Evolutionary conservation across 2,888 invertebrate species (phyloP), one percentile per base, ranked within the genome.

Genomic region (Ichneumon xanthorius): DNA sequence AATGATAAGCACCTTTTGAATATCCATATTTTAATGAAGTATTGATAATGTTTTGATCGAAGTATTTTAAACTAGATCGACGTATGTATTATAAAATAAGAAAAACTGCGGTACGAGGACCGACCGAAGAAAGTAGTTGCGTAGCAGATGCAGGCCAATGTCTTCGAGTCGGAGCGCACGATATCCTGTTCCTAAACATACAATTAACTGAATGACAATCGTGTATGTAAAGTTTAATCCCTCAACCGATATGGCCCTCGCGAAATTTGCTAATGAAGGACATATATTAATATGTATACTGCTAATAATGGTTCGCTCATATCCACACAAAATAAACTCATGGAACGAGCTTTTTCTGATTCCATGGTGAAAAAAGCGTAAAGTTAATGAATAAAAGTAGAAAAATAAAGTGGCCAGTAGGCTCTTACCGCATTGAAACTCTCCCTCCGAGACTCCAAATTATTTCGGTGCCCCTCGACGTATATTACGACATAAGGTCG

Each of bases 1-100:
- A 61, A 30, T 61, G 26, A 61, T 4, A 61, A 55, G 11, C 55
- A 30, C 30, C 26, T 61, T 61, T 30, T 16, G 61, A 26, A 26
- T 14, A 9, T 30, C 22, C 61, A 6, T 61, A 14, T 16, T 26
- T 22, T 30, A 3, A 55, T 30, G 14, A 30, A 61, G 7, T 53
- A 7, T n/a, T n/a, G 16, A 22, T 58, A 19, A 22, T 16, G 19
- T 4, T 6, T 58, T 26, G 33, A 6, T 6, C 40, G 2, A 11
- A 2, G 11, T 40, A 40, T 40, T 40, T 11, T 40, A 40, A 40
- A 11, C 9, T 40, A 40, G 2, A 40, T 40, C 40, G 3, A 40
- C 3, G 40, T 40, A 2, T 11, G 40, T 40, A 2, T 11, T 11
- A 88, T 85, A 83, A 76, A 80, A 33, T 67, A 77, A 55, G 22